Evolutionary conservation across 2,113 vertebrate species (phyloP), one percentile per base, ranked within the genome.

Genomic region (Scortum barcoo): DNA sequence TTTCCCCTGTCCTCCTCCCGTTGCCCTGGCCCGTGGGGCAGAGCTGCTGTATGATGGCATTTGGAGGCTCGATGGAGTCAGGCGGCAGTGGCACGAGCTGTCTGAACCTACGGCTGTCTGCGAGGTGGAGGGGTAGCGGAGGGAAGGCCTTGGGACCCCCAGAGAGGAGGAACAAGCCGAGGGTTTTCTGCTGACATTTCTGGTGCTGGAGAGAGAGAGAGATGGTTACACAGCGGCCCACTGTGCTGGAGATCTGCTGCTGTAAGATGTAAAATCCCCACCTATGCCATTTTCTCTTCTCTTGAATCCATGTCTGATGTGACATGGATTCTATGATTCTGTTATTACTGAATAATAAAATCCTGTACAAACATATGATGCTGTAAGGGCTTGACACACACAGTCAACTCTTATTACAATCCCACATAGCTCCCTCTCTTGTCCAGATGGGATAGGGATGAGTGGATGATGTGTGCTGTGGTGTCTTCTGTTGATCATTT

Each of bases 1-100:
- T 66, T 63, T 70, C 46, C 70, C 81, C 36, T 53, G 46, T 72
- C 63, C 51, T 73, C 63, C 62, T 80, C 51, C 22, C 1, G 38
- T 44, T 60, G 61, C 48, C 51, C 68, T 81, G 71, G 65, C 81
- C 88, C 80, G 77, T 81, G 72, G 91, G 88, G 83, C 80, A 85
- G 69, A 79, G 80, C 76, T 61, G 73, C 78, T 74, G 75, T 54
- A 84, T 63, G 65, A 65, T 92, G 92, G 92, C 83, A 91, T 94
- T 94, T 93, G 78, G 76, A 91, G 84, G 65, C 80, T 77, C 20
- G 28, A 68, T 22, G 9, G 76, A 85, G 77, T 76, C 56, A 57
- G 72, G 44, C 26, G 7, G 38, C 26, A 40, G 84, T 60, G 33
- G 58, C 61, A 67, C 12, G 38, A 83, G 82, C 83, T 78, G 88